Conservation (phyloP, 2,888 invertebrate genomes). For the Gymnocheta viridis region DNA sequence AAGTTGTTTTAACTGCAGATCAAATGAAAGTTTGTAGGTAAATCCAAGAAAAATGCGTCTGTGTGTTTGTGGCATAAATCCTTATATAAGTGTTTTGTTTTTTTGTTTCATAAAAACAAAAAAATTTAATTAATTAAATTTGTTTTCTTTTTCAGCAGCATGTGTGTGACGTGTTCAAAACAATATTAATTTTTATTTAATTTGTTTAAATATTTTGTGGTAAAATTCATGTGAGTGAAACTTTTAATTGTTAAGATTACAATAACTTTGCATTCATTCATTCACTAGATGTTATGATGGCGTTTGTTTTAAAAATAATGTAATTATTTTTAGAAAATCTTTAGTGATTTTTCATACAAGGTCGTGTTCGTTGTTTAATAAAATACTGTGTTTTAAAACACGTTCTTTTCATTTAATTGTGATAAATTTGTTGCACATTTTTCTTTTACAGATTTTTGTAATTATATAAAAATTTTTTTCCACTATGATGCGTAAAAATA, state of each 20-base stretch:
- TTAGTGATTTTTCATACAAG: slow-evolving; percentile 40
- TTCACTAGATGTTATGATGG: background rate
- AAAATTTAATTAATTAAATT: background rate
- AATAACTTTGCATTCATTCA: background rate
- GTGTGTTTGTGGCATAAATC: background rate
- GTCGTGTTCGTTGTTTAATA: slow-evolving; percentile 51
- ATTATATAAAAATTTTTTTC: slow-evolving; percentile 1
- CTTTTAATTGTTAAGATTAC: slow-evolving; percentile 45
- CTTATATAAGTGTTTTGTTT: slow-evolving; percentile 5
- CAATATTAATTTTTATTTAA: background rate
- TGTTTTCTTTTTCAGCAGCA: background rate
- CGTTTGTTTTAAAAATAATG: slow-evolving; percentile 11
- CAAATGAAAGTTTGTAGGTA: slow-evolving; percentile 6
- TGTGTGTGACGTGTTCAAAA: slow-evolving; percentile 36
- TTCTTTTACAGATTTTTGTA: background rate
- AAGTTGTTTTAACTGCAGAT: slow-evolving; percentile 9
- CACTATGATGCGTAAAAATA: slow-evolving; percentile 10
- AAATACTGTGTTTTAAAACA: slow-evolving; percentile 2
- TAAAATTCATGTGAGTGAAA: slow-evolving; percentile 50
- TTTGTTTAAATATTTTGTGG: slow-evolving; percentile 11
- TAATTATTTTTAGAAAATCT: slow-evolving; percentile 44
- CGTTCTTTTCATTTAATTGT: slow-evolving; percentile 17
- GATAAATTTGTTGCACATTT: slow-evolving; percentile 13
- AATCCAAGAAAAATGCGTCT: background rate
- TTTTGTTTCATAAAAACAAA: slow-evolving; percentile 7